A percentile compares a stretch with the other conserved stretches of the same genome.
Conservation (phyloP, 2,797 vertebrate genomes). For the Sphenodon punctatus region DNA sequence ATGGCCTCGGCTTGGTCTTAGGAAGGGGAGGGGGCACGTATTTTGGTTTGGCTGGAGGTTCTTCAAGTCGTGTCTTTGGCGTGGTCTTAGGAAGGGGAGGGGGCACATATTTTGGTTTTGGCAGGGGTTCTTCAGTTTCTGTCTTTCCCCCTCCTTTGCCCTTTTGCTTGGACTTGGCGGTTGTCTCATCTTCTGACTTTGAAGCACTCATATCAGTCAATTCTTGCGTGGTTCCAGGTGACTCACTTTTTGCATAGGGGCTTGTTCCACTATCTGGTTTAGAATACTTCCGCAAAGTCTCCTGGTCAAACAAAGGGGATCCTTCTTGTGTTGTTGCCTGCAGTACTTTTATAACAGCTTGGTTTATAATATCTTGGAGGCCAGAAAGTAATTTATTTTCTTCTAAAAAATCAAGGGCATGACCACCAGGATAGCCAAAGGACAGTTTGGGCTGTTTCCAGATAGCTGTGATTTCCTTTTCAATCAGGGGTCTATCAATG, state of each 20-base stretch:
- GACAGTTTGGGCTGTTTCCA: background rate
- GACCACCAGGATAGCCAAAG: background rate
- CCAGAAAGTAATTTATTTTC: slow-evolving; percentile 41
- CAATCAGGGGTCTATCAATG: background rate
- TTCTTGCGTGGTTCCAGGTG: background rate
- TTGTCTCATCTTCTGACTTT: background rate
- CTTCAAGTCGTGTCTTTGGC: background rate
- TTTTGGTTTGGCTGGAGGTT: background rate
- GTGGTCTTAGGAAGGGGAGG: background rate
- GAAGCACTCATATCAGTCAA: background rate
- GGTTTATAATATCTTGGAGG: slow-evolving; percentile 53
- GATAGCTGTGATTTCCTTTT: slow-evolving; percentile 25
- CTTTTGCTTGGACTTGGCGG: background rate
- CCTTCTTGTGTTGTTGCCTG: background rate
- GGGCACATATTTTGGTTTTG: background rate
- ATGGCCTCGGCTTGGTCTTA: background rate
- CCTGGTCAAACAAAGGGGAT: slow-evolving; percentile 2
- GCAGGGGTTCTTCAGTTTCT: background rate
- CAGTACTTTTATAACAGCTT: slow-evolving; percentile 52
- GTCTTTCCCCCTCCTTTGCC: background rate
- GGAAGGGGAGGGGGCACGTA: background rate
- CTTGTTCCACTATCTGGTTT: background rate
- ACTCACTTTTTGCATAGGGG: background rate
- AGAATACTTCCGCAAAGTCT: background rate
- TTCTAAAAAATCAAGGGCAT: slow-evolving; percentile 53